These are phyloP conservation scores for Stenoptilia bipunctidactyla DNA, from an alignment of 2,888 invertebrate genomes.

Conservation along the genomic window DNA sequence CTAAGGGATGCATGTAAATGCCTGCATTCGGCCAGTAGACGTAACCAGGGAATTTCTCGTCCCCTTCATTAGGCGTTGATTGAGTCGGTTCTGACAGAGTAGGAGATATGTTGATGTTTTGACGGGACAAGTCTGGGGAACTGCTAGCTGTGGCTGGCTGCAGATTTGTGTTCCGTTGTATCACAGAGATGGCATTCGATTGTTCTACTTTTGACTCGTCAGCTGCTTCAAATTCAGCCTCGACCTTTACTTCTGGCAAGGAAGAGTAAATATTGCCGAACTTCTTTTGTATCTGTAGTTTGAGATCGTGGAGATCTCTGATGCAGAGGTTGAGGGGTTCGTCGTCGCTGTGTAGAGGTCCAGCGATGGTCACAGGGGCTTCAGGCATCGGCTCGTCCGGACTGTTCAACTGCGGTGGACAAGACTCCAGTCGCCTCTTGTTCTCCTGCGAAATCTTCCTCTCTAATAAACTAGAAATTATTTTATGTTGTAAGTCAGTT, in stretches of 20 bases:
- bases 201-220: slow-evolving; percentile 54
- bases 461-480: slow-evolving; percentile 78
- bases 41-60: slow-evolving; percentile 61
- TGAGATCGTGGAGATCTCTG: slow-evolving; percentile 78
- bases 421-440: slow-evolving; percentile 51
- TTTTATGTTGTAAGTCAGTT: slow-evolving; percentile 76
- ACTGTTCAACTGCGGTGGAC: slow-evolving; percentile 40
- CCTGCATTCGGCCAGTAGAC: slow-evolving; percentile 80
- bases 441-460: slow-evolving; percentile 78
- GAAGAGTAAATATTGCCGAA: slow-evolving; percentile 75
- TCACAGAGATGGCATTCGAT: slow-evolving; percentile 57
- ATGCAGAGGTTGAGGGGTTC: slow-evolving; percentile 89
- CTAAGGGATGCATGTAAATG: slow-evolving; percentile 80
- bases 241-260: slow-evolving; percentile 70
- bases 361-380: slow-evolving; percentile 39
- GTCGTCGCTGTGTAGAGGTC: slow-evolving; percentile 56
- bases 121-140: slow-evolving; percentile 49
- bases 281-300: slow-evolving; percentile 74
- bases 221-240: slow-evolving; percentile 59
- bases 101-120: slow-evolving; percentile 36
- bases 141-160: slow-evolving; percentile 48
- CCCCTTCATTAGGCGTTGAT: slow-evolving; percentile 39
- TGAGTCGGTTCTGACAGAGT: slow-evolving; percentile 51
- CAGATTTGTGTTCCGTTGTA: slow-evolving; percentile 52
- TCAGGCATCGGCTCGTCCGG: slow-evolving; percentile 48